Conservation (phyloP, 35 echinoderm and acorn worm species). For the Heliocidaris erythrogramma region DNA sequence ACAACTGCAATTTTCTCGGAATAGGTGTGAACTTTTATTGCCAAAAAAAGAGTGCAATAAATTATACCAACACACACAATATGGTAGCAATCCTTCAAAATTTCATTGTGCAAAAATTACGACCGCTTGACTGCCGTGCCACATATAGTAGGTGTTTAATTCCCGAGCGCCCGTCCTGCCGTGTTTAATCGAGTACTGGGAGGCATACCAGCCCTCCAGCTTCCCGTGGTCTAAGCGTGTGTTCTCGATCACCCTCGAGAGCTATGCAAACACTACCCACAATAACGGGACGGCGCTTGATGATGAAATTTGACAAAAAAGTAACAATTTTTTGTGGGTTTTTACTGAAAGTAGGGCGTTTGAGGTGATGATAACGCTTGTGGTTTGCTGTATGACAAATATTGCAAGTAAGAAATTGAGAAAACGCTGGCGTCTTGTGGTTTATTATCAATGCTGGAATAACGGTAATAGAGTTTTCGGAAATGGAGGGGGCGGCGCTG, state of each 20-base stretch:
- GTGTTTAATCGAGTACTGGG: not conserved
- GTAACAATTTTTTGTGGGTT: not conserved
- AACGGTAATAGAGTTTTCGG: not conserved
- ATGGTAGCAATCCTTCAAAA: constrained; percentile 19
- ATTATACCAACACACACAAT: not conserved
- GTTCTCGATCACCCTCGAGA: constrained; percentile 11
- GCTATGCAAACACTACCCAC: not conserved
- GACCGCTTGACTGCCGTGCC: constrained; percentile 16
- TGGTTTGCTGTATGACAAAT: not conserved
- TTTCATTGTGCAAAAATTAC: constrained; percentile 19
- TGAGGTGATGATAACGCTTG: not conserved
- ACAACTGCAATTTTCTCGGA: not conserved
- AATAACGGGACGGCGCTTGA: not conserved
- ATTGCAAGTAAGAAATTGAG: not conserved
- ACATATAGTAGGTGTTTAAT: not conserved
- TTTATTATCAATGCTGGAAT: not conserved
- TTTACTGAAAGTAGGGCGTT: too few relatives aligned
- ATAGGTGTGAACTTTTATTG: not conserved
- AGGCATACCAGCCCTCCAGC: not conserved
- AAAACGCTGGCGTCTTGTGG: not conserved
- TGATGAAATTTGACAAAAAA: constrained; percentile 4
- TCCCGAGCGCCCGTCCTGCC: not conserved
- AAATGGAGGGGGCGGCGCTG: too few relatives aligned
- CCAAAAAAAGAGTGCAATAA: not conserved
- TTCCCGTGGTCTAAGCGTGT: constrained; percentile 20